phyloP scores from a whole-genome alignment of 2,888 invertebrate species.

The Girardia tigrina region DNA sequence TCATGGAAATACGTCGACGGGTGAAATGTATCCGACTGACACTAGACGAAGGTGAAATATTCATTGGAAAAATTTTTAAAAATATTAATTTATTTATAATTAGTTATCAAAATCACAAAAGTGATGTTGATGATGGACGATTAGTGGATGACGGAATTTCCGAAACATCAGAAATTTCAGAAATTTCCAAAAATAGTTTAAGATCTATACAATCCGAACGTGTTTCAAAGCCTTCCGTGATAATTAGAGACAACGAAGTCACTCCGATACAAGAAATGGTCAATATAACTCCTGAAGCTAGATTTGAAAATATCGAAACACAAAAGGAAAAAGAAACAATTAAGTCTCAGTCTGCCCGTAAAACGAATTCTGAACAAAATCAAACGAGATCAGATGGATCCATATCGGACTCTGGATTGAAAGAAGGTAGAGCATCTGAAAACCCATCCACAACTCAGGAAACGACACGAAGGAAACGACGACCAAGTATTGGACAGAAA shows the following conservation, averaged over 20 bases:
- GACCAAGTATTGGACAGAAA: slow-evolving; percentile 54
- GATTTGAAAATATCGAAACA: slow-evolving; percentile 44
- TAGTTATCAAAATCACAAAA: neutral
- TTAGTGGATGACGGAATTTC: slow-evolving; percentile 49
- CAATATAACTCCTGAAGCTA: neutral
- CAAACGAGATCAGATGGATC: slow-evolving; percentile 5
- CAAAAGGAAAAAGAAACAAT: slow-evolving; percentile 47
- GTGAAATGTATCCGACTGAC: too few relatives aligned
- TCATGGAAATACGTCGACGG: slow-evolving; percentile 38
- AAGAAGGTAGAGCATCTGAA: neutral
- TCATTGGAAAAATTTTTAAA: too few relatives aligned
- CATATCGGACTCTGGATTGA: neutral
- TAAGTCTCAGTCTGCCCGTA: slow-evolving; percentile 28
- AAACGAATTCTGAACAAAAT: neutral
- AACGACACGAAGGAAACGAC: slow-evolving; percentile 50
- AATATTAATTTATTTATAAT: too few relatives aligned
- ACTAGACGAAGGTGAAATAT: too few relatives aligned
- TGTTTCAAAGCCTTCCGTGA: slow-evolving; percentile 41
- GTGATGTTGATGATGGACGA: neutral
- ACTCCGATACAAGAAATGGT: slow-evolving; percentile 1
- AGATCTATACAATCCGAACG: slow-evolving; percentile 36
- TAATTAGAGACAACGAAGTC: slow-evolving; percentile 16
- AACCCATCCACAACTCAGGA: slow-evolving; percentile 40
- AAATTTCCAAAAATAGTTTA: slow-evolving; percentile 52
- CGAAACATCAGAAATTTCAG: slow-evolving; percentile 51